Percentiles rank a stretch among this genome's conserved stretches.
phyloP scores from a whole-genome alignment of 2,797 vertebrate genomes.

The Buceros bicornis region DNA sequence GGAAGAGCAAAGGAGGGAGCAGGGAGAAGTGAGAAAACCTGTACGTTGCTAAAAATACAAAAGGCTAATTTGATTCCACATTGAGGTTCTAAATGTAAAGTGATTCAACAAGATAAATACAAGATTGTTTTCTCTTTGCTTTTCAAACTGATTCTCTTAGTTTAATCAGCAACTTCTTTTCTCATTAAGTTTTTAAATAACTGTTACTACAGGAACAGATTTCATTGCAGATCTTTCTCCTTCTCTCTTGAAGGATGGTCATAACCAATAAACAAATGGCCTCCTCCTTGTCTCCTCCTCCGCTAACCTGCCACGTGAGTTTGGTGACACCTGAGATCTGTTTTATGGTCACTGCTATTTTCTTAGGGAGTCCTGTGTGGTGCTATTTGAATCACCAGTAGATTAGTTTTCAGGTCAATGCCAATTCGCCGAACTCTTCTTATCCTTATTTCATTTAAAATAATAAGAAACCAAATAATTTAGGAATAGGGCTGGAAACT shows the following conservation, averaged over 20 bases:
- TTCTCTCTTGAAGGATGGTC: not conserved
- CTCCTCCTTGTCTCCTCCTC: not conserved
- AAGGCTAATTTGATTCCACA: not conserved
- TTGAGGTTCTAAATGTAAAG: not conserved
- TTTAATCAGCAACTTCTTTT: not conserved
- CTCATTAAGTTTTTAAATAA: not conserved
- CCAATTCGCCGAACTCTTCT: not conserved
- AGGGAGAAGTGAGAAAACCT: not conserved
- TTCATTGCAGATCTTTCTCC: not conserved
- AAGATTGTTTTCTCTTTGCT: not conserved
- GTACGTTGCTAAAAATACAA: not conserved
- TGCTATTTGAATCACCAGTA: not conserved
- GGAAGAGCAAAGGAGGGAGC: not conserved
- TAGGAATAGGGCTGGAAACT: not conserved
- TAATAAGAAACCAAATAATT: not conserved
- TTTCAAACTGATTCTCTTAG: not conserved
- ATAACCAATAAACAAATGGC: not conserved
- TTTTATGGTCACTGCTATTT: conserved; percentile 39
- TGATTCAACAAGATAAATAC: not conserved
- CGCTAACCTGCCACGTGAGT: conserved; percentile 2
- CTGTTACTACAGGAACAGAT: not conserved
- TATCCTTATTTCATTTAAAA: not conserved
- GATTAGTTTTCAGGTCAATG: not conserved
- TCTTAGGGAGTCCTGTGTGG: not conserved
- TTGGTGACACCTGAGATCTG: conserved; percentile 30